phyloP scores from a whole-genome alignment of 2,888 invertebrate genomes.

The Phengaris alcon region DNA sequence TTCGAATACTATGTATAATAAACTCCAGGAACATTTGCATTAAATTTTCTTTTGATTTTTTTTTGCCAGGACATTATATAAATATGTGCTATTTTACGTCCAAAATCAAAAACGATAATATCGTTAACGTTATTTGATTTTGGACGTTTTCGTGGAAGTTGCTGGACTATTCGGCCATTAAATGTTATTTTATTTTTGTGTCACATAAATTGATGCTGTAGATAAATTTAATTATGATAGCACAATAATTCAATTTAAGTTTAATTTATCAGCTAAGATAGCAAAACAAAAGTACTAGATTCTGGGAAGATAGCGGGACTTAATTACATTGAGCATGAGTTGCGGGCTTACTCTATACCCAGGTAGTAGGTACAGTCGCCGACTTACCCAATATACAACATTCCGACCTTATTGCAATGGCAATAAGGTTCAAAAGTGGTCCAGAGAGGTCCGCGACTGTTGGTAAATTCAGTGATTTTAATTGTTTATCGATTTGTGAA shows the following conservation, averaged over 20 bases:
- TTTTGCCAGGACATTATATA: too few species aligned
- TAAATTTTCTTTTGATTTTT: too few species aligned
- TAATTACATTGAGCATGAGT: constrained; percentile 23
- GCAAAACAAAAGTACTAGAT: constrained; percentile 4
- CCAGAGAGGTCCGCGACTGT: neutral
- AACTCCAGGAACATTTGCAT: too few species aligned
- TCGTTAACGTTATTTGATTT: too few species aligned
- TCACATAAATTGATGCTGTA: neutral
- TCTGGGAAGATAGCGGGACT: constrained; percentile 23
- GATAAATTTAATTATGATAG: neutral
- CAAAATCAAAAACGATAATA: too few species aligned
- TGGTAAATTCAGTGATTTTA: neutral
- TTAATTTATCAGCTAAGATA: constrained; percentile 13
- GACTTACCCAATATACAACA: too few species aligned
- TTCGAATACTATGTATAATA: too few species aligned
- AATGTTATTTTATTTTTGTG: neutral
- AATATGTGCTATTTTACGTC: too few species aligned
- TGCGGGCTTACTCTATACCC: neutral
- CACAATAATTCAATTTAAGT: neutral
- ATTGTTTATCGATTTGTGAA: neutral
- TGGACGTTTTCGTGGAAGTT: too few species aligned
- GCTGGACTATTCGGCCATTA: neutral
- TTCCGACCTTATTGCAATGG: neutral
- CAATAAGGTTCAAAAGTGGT: neutral
- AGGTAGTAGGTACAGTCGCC: too few species aligned